Evolutionary conservation across 2,113 vertebrate species (phyloP).

Genomic region (Hymenochirus boettgeri): DNA sequence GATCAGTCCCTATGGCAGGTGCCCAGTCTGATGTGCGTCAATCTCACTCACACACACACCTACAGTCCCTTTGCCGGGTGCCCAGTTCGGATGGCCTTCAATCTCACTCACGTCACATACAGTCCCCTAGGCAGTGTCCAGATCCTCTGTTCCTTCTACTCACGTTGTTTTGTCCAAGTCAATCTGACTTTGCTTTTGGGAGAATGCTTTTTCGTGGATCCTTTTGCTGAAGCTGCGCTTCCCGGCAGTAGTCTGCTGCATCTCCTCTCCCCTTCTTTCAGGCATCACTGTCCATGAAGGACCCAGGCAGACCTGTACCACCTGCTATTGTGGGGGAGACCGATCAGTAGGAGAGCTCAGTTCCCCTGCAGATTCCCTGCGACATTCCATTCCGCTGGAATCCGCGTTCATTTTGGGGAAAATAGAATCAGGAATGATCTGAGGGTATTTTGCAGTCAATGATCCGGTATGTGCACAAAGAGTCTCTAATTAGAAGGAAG

Average conservation of each 20-base stretch:
- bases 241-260: conserved; percentile 67
- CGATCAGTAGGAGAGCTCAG: conserved; percentile 44
- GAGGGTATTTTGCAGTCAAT: too few species aligned
- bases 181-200: conserved; percentile 78
- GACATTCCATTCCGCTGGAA: conserved; percentile 63
- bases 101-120: not conserved
- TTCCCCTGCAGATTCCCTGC: conserved; percentile 58
- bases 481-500: not conserved
- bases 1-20: too few species aligned
- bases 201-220: conserved; percentile 80
- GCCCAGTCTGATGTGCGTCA: not conserved
- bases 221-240: conserved; percentile 78
- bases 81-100: not conserved
- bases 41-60: not conserved
- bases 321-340: conserved; percentile 44
- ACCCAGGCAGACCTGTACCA: conserved; percentile 41
- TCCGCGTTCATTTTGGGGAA: conserved; percentile 70
- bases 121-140: too few species aligned
- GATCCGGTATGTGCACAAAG: too few species aligned
- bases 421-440: too few species aligned
- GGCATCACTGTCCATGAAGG: conserved; percentile 58
- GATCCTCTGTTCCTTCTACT: conserved; percentile 46
- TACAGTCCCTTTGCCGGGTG: not conserved
- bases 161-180: conserved; percentile 75
- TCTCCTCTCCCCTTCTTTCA: conserved; percentile 67